Evolutionary conservation across 2,113 vertebrate species (phyloP).

Genomic region (Anoplopoma fimbria): DNA sequence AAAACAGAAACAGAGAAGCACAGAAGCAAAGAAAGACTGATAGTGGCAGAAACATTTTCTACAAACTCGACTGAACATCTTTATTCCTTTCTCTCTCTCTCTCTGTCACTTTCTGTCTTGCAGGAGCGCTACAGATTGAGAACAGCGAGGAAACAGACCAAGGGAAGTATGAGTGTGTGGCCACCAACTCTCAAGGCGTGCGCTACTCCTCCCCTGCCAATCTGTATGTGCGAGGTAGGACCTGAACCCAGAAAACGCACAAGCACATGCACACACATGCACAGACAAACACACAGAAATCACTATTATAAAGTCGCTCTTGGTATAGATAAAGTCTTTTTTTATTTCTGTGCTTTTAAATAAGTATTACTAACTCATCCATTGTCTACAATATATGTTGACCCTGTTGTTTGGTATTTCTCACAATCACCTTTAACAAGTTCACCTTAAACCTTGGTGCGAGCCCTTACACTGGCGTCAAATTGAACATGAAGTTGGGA

Average conservation of each 20-base stretch:
- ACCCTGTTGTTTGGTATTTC: constrained; percentile 72
- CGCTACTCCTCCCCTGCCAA: constrained; percentile 98
- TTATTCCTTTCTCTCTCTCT: neutral
- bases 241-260: constrained; percentile 64
- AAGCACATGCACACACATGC: constrained; percentile 28
- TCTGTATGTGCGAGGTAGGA: constrained; percentile 99
- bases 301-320: constrained; percentile 42
- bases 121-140: constrained; percentile 97
- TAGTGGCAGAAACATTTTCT: neutral
- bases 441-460: constrained; percentile 76
- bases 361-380: constrained; percentile 79
- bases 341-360: constrained; percentile 56
- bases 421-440: constrained; percentile 73
- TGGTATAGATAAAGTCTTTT: constrained; percentile 41
- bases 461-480: constrained; percentile 22
- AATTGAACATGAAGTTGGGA: constrained; percentile 17
- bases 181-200: constrained; percentile 95
- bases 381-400: constrained; percentile 76
- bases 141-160: constrained; percentile 99
- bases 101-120: constrained; percentile 52
- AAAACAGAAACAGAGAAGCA: constrained; percentile 15
- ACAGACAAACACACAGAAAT: constrained; percentile 39
- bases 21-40: constrained; percentile 11
- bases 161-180: constrained; percentile 98
- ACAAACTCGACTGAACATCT: constrained; percentile 20